Evolutionary conservation across 2,113 vertebrate genomes (phyloP).

Genomic region (Antechinus stuartii): DNA sequence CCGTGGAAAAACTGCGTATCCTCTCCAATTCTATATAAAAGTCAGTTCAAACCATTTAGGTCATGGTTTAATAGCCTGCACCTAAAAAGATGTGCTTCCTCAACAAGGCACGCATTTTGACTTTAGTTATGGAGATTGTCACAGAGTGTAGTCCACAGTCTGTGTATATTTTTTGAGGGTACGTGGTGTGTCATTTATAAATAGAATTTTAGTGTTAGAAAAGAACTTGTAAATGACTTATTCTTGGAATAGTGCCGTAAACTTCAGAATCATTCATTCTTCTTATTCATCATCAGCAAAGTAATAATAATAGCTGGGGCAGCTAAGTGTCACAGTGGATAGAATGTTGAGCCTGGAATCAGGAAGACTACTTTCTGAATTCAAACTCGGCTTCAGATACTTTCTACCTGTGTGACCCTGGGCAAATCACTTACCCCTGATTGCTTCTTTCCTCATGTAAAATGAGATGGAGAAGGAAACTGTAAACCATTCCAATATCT

Average conservation of each 20-base stretch:
- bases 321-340: neutral
- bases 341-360: neutral
- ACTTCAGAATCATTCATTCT: neutral
- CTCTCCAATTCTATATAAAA: neutral
- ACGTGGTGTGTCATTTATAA: neutral
- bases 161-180: neutral
- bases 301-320: neutral
- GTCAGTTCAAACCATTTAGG: neutral
- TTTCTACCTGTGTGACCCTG: too few relatives aligned
- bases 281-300: too few relatives aligned
- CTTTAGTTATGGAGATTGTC: neutral
- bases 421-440: too few relatives aligned
- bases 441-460: too few relatives aligned
- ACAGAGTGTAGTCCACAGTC: neutral
- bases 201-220: neutral
- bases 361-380: neutral
- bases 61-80: neutral
- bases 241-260: neutral
- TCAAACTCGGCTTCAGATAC: neutral
- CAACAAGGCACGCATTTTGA: neutral
- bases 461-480: too few relatives aligned
- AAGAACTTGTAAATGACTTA: neutral
- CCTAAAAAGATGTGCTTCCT: neutral
- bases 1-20: neutral
- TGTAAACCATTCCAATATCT: too few relatives aligned